phyloP scores from a whole-genome alignment of 2,797 vertebrate species.

The Diceros bicornis region DNA sequence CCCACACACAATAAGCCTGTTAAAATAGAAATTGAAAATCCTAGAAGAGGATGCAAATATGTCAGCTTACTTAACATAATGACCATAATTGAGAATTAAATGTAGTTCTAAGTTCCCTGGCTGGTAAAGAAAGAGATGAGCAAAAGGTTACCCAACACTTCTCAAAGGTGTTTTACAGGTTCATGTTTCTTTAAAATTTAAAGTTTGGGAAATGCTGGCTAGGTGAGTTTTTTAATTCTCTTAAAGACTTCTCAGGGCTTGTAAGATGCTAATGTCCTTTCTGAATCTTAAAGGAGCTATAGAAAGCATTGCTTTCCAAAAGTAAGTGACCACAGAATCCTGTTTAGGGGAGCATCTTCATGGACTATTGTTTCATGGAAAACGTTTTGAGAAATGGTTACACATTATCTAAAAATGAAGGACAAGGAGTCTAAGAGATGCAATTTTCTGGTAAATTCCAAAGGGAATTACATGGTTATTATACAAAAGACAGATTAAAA shows the following conservation, averaged over 20 bases:
- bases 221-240: neutral
- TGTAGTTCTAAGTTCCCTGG: neutral
- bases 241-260: neutral
- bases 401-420: neutral
- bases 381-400: constrained; percentile 2
- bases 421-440: neutral
- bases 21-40: neutral
- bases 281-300: neutral
- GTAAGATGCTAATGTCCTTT: neutral
- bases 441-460: neutral
- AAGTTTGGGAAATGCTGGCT: neutral
- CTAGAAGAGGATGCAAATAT: neutral
- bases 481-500: neutral
- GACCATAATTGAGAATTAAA: neutral
- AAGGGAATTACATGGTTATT: neutral
- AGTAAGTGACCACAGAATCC: neutral
- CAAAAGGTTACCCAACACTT: neutral
- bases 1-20: neutral
- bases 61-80: neutral
- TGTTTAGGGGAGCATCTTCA: neutral
- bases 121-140: neutral
- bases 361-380: neutral
- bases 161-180: neutral
- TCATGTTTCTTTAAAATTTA: neutral
- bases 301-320: neutral